These are phyloP conservation scores for Nematopogon swammerdamellus DNA, from an alignment of 2,888 invertebrate genomes.

Conservation along the genomic window DNA sequence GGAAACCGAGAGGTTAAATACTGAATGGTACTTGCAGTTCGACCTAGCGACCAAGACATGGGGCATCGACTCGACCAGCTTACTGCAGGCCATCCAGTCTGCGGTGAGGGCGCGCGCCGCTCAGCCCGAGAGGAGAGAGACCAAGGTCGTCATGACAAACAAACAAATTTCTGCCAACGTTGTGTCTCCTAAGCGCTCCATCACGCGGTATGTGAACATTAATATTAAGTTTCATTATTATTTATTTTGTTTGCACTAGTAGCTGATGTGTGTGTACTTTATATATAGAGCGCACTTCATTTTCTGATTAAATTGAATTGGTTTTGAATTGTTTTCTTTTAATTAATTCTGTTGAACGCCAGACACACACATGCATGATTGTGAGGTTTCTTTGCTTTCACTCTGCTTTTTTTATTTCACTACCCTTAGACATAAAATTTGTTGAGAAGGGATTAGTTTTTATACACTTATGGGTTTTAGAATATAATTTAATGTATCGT, in stretches of 20 bases:
- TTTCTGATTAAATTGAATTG: too few relatives aligned
- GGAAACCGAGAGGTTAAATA: not conserved
- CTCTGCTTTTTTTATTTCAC: too few relatives aligned
- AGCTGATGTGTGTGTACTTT: too few relatives aligned
- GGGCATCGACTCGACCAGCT: constrained; percentile 57
- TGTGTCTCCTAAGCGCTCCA: constrained; percentile 41
- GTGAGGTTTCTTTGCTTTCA: too few relatives aligned
- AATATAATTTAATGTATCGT: too few relatives aligned
- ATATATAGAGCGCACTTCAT: too few relatives aligned
- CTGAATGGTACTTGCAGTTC: constrained; percentile 43
- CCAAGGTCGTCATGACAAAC: constrained; percentile 21
- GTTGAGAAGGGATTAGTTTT: too few relatives aligned
- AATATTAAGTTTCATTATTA: constrained; percentile 7
- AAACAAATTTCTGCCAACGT: constrained; percentile 47
- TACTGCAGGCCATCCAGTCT: constrained; percentile 62
- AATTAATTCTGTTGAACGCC: too few relatives aligned
- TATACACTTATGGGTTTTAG: too few relatives aligned
- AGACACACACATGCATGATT: too few relatives aligned
- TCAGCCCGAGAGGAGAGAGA: constrained; percentile 16
- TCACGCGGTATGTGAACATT: constrained; percentile 29
- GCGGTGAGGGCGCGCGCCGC: constrained; percentile 19
- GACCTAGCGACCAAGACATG: constrained; percentile 65
- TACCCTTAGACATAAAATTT: too few relatives aligned
- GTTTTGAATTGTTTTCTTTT: too few relatives aligned
- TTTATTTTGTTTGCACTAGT: not conserved